Conservation (phyloP, 2,888 invertebrate species). For the Hemithea aestivaria region DNA sequence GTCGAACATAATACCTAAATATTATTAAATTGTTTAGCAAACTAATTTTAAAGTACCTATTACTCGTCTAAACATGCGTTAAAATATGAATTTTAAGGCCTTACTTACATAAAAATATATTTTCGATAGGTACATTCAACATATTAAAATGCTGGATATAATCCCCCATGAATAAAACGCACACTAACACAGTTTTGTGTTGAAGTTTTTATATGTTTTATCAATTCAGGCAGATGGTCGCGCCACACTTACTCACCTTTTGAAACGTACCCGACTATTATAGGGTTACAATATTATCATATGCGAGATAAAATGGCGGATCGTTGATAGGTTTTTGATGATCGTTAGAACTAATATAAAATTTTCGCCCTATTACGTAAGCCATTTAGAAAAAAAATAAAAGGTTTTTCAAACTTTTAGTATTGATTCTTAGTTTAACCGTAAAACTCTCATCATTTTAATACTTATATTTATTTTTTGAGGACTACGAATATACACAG, state of each 20-base stretch:
- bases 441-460: too few species aligned
- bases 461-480: too few species aligned
- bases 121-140: too few species aligned
- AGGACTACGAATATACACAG: too few species aligned
- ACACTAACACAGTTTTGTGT: slow-evolving; percentile 46
- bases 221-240: slow-evolving; percentile 73
- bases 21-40: too few species aligned
- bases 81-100: too few species aligned
- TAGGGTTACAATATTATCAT: slow-evolving; percentile 72
- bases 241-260: slow-evolving; percentile 69
- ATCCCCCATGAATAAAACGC: slow-evolving; percentile 37
- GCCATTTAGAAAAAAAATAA: too few species aligned
- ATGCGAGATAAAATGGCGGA: slow-evolving; percentile 58
- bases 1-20: too few species aligned
- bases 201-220: slow-evolving; percentile 71
- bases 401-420: too few species aligned
- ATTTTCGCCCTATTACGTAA: neutral
- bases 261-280: slow-evolving; percentile 64
- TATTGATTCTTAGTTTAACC: too few species aligned
- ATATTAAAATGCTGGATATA: slow-evolving; percentile 28
- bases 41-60: too few species aligned
- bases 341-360: neutral
- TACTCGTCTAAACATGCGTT: too few species aligned
- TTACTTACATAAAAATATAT: slow-evolving; percentile 11
- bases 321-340: slow-evolving; percentile 5